Evolutionary conservation across 1,140 invertebrate species (phyloP), one percentile per base, ranked within the genome.

Genomic region (Sarcophaga peregrina): DNA sequence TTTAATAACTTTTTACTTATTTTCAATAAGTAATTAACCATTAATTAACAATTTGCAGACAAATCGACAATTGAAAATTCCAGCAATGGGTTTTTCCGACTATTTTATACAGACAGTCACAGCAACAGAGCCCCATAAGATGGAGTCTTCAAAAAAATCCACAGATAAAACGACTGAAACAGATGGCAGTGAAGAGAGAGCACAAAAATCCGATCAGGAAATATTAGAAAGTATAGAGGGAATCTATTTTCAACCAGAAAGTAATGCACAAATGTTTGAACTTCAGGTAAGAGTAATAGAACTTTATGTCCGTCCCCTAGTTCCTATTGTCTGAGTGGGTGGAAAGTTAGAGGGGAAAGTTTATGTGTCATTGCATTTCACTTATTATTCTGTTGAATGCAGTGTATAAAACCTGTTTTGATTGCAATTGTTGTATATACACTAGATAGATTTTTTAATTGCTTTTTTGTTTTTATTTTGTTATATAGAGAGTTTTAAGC

Each of bases 191-290:
- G 58, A n/a, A 8, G 48, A 54, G 6, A 10, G 80, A 91, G 93
- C 68, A 89, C 92, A 92, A 85, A 89, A 93, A 88, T 92, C 94
- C n/a, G 95, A 96, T 88, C 93, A 95, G 87, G 94, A 95, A 87
- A 93, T 95, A 73, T 90, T 96, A 25, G 94, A 95, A 83, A 93
- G 93, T 15, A 95, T 96, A 74, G 93, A 95, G 86, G 88, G 91
- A 46, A 92, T 93, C 85, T 96, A 95, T 90, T 96, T 94, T 86
- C 91, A 93, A 73, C 52, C 86, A 15, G 86, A 89, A 80, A 86
- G 94, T 89, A 94, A 96, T 91, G 92, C 94, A 1, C 93, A 93
- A 86, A 89, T 93, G 83, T 94, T 94, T 88, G 94, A 95, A 89
- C 87, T 96, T 25, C 90, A 92, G 87, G 94, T 94, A 89, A 86